phyloP scores from a whole-genome alignment of 2,888 invertebrate genomes.

The Petrolisthes cinctipes region DNA sequence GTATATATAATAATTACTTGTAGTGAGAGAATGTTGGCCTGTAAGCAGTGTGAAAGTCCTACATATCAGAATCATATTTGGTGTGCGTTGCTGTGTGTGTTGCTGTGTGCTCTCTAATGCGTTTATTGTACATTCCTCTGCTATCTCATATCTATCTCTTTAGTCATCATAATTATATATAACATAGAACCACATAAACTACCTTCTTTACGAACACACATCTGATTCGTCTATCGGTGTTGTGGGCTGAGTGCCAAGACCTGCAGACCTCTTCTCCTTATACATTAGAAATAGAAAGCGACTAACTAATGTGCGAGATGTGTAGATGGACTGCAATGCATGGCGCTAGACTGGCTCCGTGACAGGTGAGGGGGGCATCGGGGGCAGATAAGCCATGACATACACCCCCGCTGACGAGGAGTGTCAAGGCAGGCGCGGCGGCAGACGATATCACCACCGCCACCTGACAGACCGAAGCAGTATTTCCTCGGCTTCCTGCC shows the following conservation, averaged over 20 bases:
- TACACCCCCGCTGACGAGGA: conserved; percentile 8
- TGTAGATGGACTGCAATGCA: conserved; percentile 25
- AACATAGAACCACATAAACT: no score
- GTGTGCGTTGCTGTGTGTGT: not conserved
- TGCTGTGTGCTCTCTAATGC: no score
- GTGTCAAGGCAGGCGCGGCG: conserved; percentile 15
- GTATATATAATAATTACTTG: not conserved
- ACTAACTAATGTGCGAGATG: conserved; percentile 29
- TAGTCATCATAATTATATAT: no score
- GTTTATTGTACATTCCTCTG: no score
- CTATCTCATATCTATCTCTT: no score
- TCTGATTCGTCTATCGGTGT: no score
- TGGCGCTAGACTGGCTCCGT: conserved; percentile 18
- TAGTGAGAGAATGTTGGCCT: no score
- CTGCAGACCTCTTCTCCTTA: no score
- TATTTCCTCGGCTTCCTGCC: conserved; percentile 18
- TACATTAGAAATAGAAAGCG: conserved; percentile 31
- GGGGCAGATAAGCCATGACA: conserved; percentile 28
- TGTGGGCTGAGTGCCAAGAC: no score
- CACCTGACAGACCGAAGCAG: conserved; percentile 2
- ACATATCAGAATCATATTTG: not conserved
- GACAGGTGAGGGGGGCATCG: conserved; percentile 8
- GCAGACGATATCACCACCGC: not conserved
- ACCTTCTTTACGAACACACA: no score
- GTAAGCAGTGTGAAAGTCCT: no score